These are phyloP conservation scores for Corythornis vintsioides DNA, from an alignment of 2,113 vertebrate species.

Conservation along the genomic window DNA sequence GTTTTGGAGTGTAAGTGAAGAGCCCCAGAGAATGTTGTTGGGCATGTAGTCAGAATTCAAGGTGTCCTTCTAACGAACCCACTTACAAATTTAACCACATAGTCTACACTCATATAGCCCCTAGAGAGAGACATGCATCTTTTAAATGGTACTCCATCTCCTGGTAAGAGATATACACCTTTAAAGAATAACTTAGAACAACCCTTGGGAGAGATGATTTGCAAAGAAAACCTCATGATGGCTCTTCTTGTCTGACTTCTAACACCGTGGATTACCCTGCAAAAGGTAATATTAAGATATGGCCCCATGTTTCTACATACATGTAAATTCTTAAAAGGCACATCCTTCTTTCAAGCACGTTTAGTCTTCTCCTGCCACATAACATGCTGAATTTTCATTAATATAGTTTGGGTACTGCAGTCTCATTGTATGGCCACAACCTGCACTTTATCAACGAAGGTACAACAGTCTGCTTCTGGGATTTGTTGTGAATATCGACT, in stretches of 20 bases:
- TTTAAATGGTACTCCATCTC: background rate
- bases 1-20: accelerated
- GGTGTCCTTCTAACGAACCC: background rate
- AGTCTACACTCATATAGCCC: background rate
- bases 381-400: background rate
- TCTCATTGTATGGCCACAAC: background rate
- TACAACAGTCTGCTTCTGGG: background rate
- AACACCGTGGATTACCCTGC: background rate
- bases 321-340: background rate
- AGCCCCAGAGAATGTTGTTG: background rate
- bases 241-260: background rate
- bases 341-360: background rate
- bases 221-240: background rate
- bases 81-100: background rate
- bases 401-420: background rate
- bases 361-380: accelerated
- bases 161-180: background rate
- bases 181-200: background rate
- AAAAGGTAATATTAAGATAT: background rate
- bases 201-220: background rate
- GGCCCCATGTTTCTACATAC: background rate
- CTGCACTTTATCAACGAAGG: background rate
- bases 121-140: background rate
- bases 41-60: background rate
- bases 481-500: background rate